Evolutionary conservation across 2,888 invertebrate genomes (phyloP).

Genomic region (Gastracanthus pulcherrimus): DNA sequence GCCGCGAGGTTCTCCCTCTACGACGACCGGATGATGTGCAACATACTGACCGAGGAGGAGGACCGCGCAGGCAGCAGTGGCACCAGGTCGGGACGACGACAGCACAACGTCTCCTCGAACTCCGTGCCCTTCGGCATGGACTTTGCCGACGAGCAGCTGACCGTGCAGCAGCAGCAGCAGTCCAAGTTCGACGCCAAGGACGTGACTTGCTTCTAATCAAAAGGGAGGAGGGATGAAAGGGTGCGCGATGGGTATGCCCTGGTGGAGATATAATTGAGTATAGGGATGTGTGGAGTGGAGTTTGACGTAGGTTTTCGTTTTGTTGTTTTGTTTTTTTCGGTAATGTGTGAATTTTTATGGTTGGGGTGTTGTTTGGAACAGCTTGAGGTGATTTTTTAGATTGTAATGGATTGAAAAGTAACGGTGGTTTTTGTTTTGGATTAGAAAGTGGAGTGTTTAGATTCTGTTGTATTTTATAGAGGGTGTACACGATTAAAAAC

Average conservation of each 20-base stretch:
- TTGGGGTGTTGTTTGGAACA: too few species aligned
- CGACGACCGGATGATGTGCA: conserved; percentile 92
- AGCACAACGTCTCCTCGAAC: conserved; percentile 62
- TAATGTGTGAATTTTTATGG: neutral
- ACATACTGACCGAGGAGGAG: conserved; percentile 77
- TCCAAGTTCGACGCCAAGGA: conserved; percentile 65
- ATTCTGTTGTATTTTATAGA: too few species aligned
- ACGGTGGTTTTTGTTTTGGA: too few species aligned
- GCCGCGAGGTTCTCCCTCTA: conserved; percentile 88
- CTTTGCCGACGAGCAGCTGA: conserved; percentile 63
- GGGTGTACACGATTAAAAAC: too few species aligned
- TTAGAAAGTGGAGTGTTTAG: too few species aligned
- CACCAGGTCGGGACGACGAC: conserved; percentile 64
- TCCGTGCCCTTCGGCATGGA: conserved; percentile 75
- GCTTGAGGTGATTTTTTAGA: too few species aligned
- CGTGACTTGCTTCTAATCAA: conserved; percentile 72
- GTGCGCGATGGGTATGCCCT: neutral
- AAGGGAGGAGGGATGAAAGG: conserved; percentile 8
- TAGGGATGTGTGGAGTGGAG: neutral
- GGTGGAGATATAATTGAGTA: conserved; percentile 18
- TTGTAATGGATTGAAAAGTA: too few species aligned
- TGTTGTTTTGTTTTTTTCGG: neutral
- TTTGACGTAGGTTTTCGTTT: neutral
- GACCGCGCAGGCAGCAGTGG: too few species aligned
- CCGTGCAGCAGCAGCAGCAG: neutral